Percentiles rank a stretch among this genome's conserved stretches.
These are phyloP conservation scores for Clarias fuscus DNA, from an alignment of 2,797 vertebrate species.

Conservation along the genomic window DNA sequence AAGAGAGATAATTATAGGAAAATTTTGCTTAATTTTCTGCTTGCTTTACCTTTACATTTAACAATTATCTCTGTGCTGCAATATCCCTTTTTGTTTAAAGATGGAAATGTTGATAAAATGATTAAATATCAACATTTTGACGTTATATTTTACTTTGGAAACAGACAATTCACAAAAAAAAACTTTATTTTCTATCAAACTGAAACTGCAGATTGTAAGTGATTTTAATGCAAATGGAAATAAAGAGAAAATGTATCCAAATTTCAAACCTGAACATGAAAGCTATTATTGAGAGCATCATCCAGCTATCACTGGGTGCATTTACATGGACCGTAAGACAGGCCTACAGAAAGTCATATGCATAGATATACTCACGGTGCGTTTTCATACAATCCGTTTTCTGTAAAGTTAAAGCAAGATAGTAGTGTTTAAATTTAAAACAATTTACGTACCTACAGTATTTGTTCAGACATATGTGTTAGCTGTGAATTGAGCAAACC, in stretches of 20 bases:
- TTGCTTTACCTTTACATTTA: background rate
- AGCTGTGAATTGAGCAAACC: background rate
- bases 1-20: background rate
- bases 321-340: too few relatives aligned
- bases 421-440: background rate
- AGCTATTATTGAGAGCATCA: background rate
- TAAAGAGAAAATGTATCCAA: background rate
- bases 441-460: background rate
- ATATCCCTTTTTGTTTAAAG: background rate
- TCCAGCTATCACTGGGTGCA: too few relatives aligned
- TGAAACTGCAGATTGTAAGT: background rate
- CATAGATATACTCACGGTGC: constrained; percentile 65
- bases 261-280: background rate
- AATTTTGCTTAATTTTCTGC: background rate
- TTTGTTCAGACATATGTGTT: background rate
- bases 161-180: background rate
- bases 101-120: background rate
- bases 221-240: background rate
- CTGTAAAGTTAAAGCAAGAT: constrained; percentile 56
- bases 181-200: background rate
- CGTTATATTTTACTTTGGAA: background rate
- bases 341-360: background rate
- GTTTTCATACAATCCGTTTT: constrained; percentile 57
- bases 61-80: background rate
- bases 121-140: background rate